Conservation (phyloP, 2,113 vertebrate species). For the Shinisaurus crocodilurus region DNA sequence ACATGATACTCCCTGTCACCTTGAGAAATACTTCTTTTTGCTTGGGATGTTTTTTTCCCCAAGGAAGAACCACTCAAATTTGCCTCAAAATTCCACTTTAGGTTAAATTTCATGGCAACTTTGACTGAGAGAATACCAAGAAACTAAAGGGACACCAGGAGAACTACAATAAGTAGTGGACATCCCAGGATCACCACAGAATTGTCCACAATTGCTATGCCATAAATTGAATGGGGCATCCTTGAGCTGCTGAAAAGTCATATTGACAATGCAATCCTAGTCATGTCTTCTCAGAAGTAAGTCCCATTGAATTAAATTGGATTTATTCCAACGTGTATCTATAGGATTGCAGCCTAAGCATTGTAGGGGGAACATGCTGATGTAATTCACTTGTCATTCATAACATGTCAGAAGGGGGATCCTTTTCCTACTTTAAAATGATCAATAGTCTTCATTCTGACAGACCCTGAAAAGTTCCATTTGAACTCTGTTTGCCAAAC, state of each 20-base stretch:
- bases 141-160: background rate
- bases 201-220: background rate
- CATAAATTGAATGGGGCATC: background rate
- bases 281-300: background rate
- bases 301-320: background rate
- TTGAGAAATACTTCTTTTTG: no score
- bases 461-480: background rate
- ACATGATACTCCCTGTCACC: no score
- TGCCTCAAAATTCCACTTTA: background rate
- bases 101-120: background rate
- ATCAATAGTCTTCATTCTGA: background rate
- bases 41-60: background rate
- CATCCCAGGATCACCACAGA: background rate
- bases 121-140: background rate
- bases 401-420: background rate
- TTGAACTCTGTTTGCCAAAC: constrained; percentile 7
- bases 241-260: background rate
- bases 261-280: background rate
- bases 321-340: background rate
- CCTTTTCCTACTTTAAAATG: background rate
- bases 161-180: background rate
- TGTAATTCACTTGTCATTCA: background rate
- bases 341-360: background rate
- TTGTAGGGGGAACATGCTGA: background rate
- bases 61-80: background rate